phyloP scores from a whole-genome alignment of 2,797 vertebrate species.

The Miichthys miiuy region DNA sequence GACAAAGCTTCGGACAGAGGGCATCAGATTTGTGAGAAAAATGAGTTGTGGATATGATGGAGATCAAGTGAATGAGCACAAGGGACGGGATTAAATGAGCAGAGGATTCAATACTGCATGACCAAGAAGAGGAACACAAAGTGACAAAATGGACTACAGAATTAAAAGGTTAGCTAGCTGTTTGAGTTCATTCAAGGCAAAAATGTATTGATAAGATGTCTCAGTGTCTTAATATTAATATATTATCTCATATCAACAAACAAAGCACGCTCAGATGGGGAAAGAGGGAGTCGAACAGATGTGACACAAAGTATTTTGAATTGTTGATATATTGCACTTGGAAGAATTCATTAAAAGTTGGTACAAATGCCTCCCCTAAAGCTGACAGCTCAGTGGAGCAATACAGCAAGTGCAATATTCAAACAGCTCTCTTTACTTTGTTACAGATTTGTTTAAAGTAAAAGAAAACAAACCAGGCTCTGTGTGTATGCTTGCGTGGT shows the following conservation, averaged over 20 bases:
- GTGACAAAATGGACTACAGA: background rate
- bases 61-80: constrained; percentile 33
- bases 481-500: constrained; percentile 30
- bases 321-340: constrained; percentile 49
- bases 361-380: constrained; percentile 50
- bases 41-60: constrained; percentile 33
- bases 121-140: background rate
- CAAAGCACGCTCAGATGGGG: background rate
- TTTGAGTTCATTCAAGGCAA: background rate
- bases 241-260: constrained; percentile 1
- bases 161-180: background rate
- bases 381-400: constrained; percentile 62
- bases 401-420: constrained; percentile 46
- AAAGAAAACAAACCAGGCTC: constrained; percentile 57
- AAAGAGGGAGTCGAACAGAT: constrained; percentile 11
- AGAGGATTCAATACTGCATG: constrained; percentile 2
- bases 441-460: constrained; percentile 59
- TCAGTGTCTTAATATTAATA: background rate
- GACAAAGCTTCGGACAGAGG: constrained; percentile 54
- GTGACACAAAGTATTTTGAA: constrained; percentile 41
- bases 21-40: constrained; percentile 38
- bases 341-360: constrained; percentile 64
- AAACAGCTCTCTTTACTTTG: constrained; percentile 55
- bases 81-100: background rate
- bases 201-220: background rate